Percentiles rank a stretch among this genome's conserved stretches.
Evolutionary conservation across 2,888 invertebrate species (phyloP).

Genomic region (Acronicta alni): DNA sequence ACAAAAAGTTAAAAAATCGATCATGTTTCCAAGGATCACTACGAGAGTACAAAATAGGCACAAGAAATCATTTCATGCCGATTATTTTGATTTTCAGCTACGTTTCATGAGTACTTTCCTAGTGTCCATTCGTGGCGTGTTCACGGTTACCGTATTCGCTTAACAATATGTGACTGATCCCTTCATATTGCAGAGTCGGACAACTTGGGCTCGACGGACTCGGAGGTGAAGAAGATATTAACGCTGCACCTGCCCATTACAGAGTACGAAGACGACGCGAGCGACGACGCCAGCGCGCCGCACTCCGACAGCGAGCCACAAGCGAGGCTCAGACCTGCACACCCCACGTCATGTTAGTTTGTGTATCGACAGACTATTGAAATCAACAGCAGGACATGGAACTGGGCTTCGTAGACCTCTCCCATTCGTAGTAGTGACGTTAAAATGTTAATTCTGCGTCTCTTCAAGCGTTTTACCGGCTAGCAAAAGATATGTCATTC

Average conservation of each 20-base stretch:
- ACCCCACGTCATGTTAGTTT: slow-evolving; percentile 79
- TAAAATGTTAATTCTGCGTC: too few species aligned
- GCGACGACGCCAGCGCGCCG: slow-evolving; percentile 90
- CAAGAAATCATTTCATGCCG: slow-evolving; percentile 25
- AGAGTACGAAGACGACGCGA: slow-evolving; percentile 97
- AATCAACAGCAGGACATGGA: neutral
- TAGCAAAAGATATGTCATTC: too few species aligned
- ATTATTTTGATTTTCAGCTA: slow-evolving; percentile 24
- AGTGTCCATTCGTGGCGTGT: slow-evolving; percentile 35
- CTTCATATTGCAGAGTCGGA: slow-evolving; percentile 93
- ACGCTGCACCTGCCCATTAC: slow-evolving; percentile 97
- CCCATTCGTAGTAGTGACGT: too few species aligned
- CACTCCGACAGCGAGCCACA: slow-evolving; percentile 86
- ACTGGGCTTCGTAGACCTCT: too few species aligned
- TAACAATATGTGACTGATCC: slow-evolving; percentile 12
- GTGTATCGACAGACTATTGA: neutral
- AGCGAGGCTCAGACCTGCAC: slow-evolving; percentile 77
- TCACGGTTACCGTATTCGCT: slow-evolving; percentile 33
- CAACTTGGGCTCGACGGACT: slow-evolving; percentile 98
- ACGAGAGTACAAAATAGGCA: slow-evolving; percentile 29
- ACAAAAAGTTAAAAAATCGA: neutral
- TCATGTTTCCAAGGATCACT: slow-evolving; percentile 8
- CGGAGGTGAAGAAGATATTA: slow-evolving; percentile 97
- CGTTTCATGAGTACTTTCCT: slow-evolving; percentile 29
- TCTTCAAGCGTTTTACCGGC: too few species aligned